Evolutionary conservation across 2,888 invertebrate genomes (phyloP), one percentile per base, ranked within the genome.

Genomic region (Pristionchus mayeri): DNA sequence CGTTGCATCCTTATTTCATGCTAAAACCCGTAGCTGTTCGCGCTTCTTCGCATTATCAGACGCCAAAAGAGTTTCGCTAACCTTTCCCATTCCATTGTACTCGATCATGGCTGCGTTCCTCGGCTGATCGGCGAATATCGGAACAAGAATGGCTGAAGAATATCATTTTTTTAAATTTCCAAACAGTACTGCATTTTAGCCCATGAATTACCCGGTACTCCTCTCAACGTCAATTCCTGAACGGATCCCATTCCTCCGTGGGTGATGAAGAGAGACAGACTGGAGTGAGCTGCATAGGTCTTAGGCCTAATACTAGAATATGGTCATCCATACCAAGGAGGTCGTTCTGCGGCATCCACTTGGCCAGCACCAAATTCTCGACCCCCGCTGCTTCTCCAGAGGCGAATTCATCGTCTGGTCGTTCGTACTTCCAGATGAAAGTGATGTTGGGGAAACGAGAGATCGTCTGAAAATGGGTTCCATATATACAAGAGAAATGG

Each of bases 61-160:
- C 3, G 30, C 6, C 30, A 30, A 16, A 30, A 60, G 3, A 30
- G 18, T 4, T 16, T 4, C 16, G 30, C 30, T 27, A 18, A 40
- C 67, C 67, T 71, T 71, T 24, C 67, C 67, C 4, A 71, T 37
- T n/a, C n/a, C n/a, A 71, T 71, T 71, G 40, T 40, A 40, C 67
- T 71, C 67, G 0, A 71, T 71, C 67, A 40, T 71, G 1, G 40
- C 67, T 0, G 67, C 67, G n/a, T 71, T 71, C n/a, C 67, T 21
- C n/a, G 67, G 40, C 40, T 40, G 67, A 71, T 71, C 67, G n/a
- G 67, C 67, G 24, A 71, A 71, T 18, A 71, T 71, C n/a, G 67
- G 67, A 3, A 71, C 67, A 40, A 71, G 67, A 40, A 71, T 71
- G 9, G 67, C 67, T 71, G 6, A 40, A 71, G 13, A 44, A 27